Evolutionary conservation across 2,797 vertebrate species (phyloP).

Genomic region (Otolemur crassicaudatus): DNA sequence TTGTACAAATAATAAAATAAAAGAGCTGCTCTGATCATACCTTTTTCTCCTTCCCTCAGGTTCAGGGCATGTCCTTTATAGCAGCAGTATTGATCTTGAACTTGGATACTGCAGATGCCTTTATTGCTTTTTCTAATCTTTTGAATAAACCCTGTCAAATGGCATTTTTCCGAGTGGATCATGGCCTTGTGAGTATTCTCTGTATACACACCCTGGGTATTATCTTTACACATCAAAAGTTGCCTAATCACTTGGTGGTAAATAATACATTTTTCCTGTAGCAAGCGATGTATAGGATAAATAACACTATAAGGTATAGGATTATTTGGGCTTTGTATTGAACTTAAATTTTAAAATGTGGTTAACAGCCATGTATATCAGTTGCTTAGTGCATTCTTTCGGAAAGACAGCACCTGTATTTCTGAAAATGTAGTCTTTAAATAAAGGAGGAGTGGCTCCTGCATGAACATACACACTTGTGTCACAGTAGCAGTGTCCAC

Average conservation of each 20-base stretch:
- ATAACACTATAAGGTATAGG: neutral
- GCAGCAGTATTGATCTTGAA: conserved; percentile 95
- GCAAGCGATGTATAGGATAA: neutral
- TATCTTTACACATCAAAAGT: neutral
- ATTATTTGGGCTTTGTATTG: rapidly evolving
- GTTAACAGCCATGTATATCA: rapidly evolving
- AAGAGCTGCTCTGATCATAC: neutral
- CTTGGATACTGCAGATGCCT: conserved; percentile 96
- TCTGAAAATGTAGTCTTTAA: neutral
- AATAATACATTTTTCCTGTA: neutral
- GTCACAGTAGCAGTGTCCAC: rapidly evolving
- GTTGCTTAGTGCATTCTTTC: neutral
- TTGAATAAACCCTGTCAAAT: conserved; percentile 97
- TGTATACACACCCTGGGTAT: neutral
- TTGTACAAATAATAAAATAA: neutral
- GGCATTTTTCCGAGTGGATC: conserved; percentile 97
- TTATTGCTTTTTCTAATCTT: conserved; percentile 97
- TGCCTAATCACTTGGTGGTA: rapidly evolving
- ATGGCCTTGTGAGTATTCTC: conserved; percentile 94
- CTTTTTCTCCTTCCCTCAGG: conserved; percentile 86
- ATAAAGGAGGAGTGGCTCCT: too few relatives aligned
- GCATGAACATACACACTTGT: rapidly evolving
- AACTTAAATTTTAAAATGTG: neutral
- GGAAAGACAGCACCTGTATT: neutral
- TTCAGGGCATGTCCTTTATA: conserved; percentile 97